Base-by-base conservation (phyloP, 2,888 invertebrate species). In the Tipula unca region DNA sequence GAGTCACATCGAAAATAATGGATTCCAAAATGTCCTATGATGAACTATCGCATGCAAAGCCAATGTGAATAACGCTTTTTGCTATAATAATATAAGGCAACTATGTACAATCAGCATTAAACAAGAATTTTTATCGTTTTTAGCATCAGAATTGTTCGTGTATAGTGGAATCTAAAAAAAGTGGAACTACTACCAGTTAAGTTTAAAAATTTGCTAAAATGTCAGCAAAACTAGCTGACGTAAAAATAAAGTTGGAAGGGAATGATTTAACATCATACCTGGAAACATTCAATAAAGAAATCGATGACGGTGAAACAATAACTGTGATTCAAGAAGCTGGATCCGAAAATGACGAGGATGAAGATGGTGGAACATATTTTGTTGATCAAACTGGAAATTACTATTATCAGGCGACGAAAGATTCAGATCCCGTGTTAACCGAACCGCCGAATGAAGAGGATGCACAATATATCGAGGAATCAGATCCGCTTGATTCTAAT, bases 371-470 rank as follows among this genome's bases (percentile, higher is more conserved):
- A 6, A 95, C 95, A 0, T 96, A 95, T 89, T 96, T 95, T 89
- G 94, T 96, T 29, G 96, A 96, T 89, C 94, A 95, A 89, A 92
- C 95, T 39, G 96, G 96, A 0, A 94, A 95, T 87, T 96, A 96
- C 89, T 97, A 96, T 89, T 96, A 95, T 89, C 96, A 96, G 90
- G 93, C 94, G 1, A 93, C 93, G 48, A 93, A 93, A 3, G 93
- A 93, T 82, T 92, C 92, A 14, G 93, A 94, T 86, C 93, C 93
- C 86, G 92, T 94, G 84, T 93, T 95, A 89, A 93, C 94, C 0
- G 91, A 94, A 87, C 92, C 94, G 84, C 92, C 93, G n/a, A 92
- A 92, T 35, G 91, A 90, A 87, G 92, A 92, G 35, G 91, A 91
- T 86, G 8, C 85, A 85, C 84, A 86, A 85, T 86, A 84, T 86